phyloP scores from a whole-genome alignment of 2,113 vertebrate species.

The Cyanoramphus novaezelandiae region DNA sequence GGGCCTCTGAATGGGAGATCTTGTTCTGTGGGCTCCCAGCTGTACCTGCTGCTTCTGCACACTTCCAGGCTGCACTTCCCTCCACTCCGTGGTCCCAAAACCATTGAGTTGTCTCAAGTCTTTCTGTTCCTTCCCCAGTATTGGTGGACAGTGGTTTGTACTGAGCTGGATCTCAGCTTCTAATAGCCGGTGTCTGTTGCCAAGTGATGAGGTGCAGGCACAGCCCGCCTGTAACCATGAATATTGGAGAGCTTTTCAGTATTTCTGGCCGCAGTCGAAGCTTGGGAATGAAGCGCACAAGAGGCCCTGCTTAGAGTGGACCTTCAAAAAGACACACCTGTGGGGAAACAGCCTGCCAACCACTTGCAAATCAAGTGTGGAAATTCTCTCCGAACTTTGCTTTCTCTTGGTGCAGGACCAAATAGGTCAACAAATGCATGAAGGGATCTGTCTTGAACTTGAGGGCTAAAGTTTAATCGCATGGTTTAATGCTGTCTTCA shows the following conservation, averaged over 20 bases:
- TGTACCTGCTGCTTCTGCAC: background rate
- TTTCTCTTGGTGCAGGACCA: background rate
- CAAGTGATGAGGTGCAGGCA: background rate
- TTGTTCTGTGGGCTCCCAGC: background rate
- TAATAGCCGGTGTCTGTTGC: background rate
- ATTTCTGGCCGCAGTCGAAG: background rate
- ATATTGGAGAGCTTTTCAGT: background rate
- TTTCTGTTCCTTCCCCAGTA: background rate
- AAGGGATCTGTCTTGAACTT: background rate
- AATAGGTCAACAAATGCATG: background rate
- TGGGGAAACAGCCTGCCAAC: background rate
- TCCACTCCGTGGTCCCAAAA: background rate
- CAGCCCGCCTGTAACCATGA: background rate
- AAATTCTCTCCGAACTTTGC: background rate
- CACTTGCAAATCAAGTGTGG: background rate
- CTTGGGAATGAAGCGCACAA: rapidly evolving
- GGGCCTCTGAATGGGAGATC: background rate
- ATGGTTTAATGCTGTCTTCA: background rate
- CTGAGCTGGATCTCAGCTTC: background rate
- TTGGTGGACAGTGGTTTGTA: rapidly evolving
- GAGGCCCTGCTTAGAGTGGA: background rate
- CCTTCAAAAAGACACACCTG: background rate
- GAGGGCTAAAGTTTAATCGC: background rate
- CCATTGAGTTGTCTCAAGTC: background rate
- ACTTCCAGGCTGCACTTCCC: background rate